Evolutionary conservation across 2,888 invertebrate species (phyloP).

Genomic region (Sialis fuliginosa): DNA sequence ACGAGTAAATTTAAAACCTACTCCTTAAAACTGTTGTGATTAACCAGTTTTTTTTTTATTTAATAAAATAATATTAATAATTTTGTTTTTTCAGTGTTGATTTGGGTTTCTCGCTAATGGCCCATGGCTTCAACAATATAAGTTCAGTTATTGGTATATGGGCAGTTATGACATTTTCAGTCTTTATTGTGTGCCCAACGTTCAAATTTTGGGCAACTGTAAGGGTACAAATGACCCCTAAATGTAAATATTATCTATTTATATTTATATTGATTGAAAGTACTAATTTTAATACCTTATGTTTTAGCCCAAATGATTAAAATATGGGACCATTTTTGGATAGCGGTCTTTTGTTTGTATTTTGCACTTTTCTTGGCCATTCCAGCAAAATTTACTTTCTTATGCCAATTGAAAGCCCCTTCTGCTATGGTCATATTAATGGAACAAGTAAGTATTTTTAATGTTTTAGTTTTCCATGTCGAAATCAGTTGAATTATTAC

Average conservation of each 20-base stretch:
- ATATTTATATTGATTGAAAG: not conserved
- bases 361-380: slow-evolving; percentile 21
- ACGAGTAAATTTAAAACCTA: no score
- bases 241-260: not conserved
- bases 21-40: no score
- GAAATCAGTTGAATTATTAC: no score
- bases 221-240: not conserved
- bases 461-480: not conserved
- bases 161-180: no score
- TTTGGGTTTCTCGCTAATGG: no score
- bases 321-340: slow-evolving; percentile 25
- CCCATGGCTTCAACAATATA: no score
- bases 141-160: no score
- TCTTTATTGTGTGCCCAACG: no score
- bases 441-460: slow-evolving; percentile 33
- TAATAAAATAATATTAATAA: no score
- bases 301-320: slow-evolving; percentile 19
- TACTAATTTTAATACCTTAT: not conserved
- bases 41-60: no score
- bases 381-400: slow-evolving; percentile 24
- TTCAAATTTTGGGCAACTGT: no score
- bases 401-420: slow-evolving; percentile 32
- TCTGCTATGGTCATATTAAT: slow-evolving; percentile 33
- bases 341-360: slow-evolving; percentile 20
- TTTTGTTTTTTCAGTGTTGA: no score